Evolutionary conservation across 2,797 vertebrate genomes (phyloP), one percentile per base, ranked within the genome.

Genomic region (Chelonia mydas): DNA sequence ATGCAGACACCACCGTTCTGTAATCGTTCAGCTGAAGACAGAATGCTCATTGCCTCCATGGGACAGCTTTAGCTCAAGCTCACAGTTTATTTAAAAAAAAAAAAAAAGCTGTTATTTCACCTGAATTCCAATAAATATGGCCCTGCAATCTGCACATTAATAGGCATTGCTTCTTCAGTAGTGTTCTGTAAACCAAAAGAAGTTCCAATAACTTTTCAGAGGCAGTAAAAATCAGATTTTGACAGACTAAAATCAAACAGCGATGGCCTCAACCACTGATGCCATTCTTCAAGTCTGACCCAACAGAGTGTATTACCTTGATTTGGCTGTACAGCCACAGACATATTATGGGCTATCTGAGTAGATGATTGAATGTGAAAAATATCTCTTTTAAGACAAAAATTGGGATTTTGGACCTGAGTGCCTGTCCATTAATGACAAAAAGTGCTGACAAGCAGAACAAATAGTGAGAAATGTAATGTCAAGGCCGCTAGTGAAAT

Each of bases 371-470:
- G 81, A 96, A 96, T 74, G 81, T 37, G 16, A 87, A 96, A 97
- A 91, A 87, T 51, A 95, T 65, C 55, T 96, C 33, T 3, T 80
- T 97, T 94, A 94, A 94, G 89, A 95, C 94, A 81, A 11, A 37
- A 84, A 92, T 87, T 90, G 95, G 17, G 57, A 89, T 89, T 97
- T 98, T 96, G 80, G 53, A 94, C 77, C 41, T 47, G 5, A 92
- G 49, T 95, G 50, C 47, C 77, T 97, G 79, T 94, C 91, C 83
- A 78, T 97, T 97, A 97, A 82, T 96, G 85, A 89, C 68, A 95
- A 84, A 93, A 97, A 98, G 76, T 96, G 51, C 92, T 98, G 87
- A 80, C 93, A 97, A 86, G 49, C 50, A 96, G 94, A 98, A 96
- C 54, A 94, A 97, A 96, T 53, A 94, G 31, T 90, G 68, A 98